phyloP scores from a whole-genome alignment of 2,113 vertebrate genomes.

The Malurus cyaneus region DNA sequence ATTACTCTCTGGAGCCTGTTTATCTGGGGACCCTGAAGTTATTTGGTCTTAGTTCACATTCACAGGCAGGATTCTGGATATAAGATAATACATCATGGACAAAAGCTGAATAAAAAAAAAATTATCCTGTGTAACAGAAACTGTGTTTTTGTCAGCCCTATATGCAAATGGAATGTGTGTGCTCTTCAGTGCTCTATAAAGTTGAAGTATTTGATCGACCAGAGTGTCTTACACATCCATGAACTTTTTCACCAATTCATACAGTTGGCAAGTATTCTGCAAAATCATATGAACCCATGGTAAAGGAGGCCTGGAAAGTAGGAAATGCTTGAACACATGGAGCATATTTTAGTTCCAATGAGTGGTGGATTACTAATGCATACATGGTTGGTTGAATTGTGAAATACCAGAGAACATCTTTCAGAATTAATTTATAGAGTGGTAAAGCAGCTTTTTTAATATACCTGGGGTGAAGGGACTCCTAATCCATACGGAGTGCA shows the following conservation, averaged over 20 bases:
- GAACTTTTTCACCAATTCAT: neutral
- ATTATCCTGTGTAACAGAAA: neutral
- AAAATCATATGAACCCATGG: neutral
- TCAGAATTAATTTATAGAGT: neutral
- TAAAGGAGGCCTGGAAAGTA: neutral
- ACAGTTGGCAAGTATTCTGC: neutral
- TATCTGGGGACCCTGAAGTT: neutral
- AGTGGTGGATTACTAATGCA: neutral
- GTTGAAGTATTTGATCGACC: neutral
- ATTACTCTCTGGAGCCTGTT: neutral
- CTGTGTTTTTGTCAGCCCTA: neutral
- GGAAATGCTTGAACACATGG: neutral
- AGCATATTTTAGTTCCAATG: neutral
- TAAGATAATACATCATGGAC: neutral
- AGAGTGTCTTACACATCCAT: neutral
- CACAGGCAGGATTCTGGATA: neutral
- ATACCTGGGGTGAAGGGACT: neutral
- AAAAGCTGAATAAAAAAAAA: neutral
- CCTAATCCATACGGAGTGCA: neutral
- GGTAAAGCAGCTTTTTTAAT: neutral
- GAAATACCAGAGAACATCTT: neutral
- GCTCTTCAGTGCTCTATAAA: neutral
- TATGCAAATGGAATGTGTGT: neutral
- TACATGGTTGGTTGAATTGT: rapidly evolving
- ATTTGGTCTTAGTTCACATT: neutral